Base-by-base conservation (phyloP, 2,888 invertebrate genomes). In the Ypsolopha scabrella region DNA sequence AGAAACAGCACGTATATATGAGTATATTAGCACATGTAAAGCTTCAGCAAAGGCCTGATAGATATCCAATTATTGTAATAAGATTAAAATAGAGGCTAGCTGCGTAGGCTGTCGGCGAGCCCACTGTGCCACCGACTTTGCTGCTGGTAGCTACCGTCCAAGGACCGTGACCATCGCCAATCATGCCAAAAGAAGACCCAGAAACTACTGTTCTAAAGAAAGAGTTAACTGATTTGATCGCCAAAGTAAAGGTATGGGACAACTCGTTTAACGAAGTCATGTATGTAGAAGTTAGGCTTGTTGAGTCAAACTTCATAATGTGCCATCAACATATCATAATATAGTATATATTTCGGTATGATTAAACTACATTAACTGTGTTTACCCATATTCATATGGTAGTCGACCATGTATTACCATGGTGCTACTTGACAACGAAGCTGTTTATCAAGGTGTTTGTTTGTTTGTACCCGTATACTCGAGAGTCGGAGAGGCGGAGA, bases 131-230 rank as follows among this genome's bases (percentile, higher is more conserved):
- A 8, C 13, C 4, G 13, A 11, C 36, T 7, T 14, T 37, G n/a
- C 37, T 36, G 47, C 36, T 6, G 34, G 6, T 8, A 24, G 11
- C 10, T 6, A 10, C 34, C 11, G 33, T 47, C 11, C 13, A 47
- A 34, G 45, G 47, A 14, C 13, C 8, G 9, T 10, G n/a, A 6
- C n/a, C 4, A 11, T 11, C 11, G 35, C 8, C n/a, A 47, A 41
- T 13, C 7, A 94, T 94, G 94, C 91, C 92, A 7, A 95, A 95
- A 78, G 92, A 92, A 62, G 95, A 96, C 75, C 90, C 95, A 0
- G 95, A 96, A 79, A 90, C 92, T 1, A 87, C 91, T 33, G 91
- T 90, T 52, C 87, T 97, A 34, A 91, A 93, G 69, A 92, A 93
- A 66, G 96, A 97, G 77, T 85, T 97, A 13, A 93, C 93, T 54